phyloP scores from a whole-genome alignment of 2,888 invertebrate species.

The Nymphalis c-album region DNA sequence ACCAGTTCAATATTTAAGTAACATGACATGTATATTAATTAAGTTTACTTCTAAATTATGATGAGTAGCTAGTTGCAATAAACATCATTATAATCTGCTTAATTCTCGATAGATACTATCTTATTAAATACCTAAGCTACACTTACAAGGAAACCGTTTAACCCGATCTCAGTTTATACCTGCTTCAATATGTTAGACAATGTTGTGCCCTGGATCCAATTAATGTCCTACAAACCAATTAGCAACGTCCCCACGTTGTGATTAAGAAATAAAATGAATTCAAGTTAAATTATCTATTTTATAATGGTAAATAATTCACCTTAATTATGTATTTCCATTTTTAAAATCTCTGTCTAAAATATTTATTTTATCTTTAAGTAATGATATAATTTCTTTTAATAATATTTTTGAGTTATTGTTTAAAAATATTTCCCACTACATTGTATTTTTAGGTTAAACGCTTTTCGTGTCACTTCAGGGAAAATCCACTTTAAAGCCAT shows the following conservation, averaged over 20 bases:
- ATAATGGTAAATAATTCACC: too few species aligned
- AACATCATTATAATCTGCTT: too few species aligned
- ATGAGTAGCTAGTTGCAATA: too few species aligned
- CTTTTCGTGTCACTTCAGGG: neutral
- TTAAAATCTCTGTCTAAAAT: too few species aligned
- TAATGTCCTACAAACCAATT: conserved; percentile 21
- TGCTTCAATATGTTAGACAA: conserved; percentile 20
- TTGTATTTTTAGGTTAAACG: conserved; percentile 10
- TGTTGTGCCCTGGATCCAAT: conserved; percentile 20
- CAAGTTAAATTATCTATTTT: neutral
- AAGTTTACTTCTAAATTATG: too few species aligned
- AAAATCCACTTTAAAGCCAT: conserved; percentile 16
- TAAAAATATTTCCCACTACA: neutral
- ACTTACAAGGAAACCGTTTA: conserved; percentile 13
- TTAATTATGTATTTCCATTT: too few species aligned
- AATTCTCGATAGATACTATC: neutral
- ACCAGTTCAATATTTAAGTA: too few species aligned
- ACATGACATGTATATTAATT: too few species aligned
- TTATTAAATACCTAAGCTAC: conserved; percentile 6
- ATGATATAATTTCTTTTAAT: neutral
- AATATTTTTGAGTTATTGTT: neutral
- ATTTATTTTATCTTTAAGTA: neutral
- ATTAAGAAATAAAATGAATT: neutral
- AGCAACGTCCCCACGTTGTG: conserved; percentile 1
- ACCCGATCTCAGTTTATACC: conserved; percentile 19